Evolutionary conservation across 2,888 invertebrate species (phyloP).

Genomic region (Cryptops parisi): DNA sequence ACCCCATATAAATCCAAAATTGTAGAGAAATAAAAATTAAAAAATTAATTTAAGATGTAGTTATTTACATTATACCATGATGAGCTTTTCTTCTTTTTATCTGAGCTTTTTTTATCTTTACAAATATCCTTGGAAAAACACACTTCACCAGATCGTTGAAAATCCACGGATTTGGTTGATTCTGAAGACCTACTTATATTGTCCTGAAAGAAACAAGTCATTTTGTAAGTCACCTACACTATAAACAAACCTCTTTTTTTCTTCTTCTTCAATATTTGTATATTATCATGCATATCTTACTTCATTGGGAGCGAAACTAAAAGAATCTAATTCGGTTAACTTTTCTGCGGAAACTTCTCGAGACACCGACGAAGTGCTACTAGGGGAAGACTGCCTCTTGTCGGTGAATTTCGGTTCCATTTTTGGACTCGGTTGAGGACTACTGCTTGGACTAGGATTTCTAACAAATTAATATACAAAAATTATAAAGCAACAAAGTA

Average conservation of each 20-base stretch:
- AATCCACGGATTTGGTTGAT: slow-evolving; percentile 22
- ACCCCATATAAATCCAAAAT: background rate
- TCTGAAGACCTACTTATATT: slow-evolving; percentile 31
- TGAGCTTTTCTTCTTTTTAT: slow-evolving; percentile 53
- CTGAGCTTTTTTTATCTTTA: slow-evolving; percentile 27
- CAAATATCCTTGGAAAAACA: slow-evolving; percentile 27
- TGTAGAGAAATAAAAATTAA: background rate
- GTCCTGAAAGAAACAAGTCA: slow-evolving; percentile 24
- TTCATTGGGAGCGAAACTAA: background rate
- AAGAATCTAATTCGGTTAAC: background rate
- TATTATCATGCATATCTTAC: background rate
- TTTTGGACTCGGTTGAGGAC: slow-evolving; percentile 16
- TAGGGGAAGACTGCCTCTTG: slow-evolving; percentile 10
- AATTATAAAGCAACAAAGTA: no score
- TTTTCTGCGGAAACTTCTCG: slow-evolving; percentile 10
- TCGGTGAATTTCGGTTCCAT: slow-evolving; percentile 8
- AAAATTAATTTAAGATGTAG: background rate
- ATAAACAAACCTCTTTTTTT: background rate
- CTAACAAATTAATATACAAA: slow-evolving; percentile 1
- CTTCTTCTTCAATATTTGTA: background rate
- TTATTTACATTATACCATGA: slow-evolving; percentile 74
- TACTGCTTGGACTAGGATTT: slow-evolving; percentile 11
- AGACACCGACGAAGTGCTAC: slow-evolving; percentile 5
- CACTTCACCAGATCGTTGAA: slow-evolving; percentile 9
- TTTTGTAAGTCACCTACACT: background rate